These are phyloP conservation scores for Borostomias antarcticus DNA, from an alignment of 2,797 vertebrate genomes.

Conservation along the genomic window DNA sequence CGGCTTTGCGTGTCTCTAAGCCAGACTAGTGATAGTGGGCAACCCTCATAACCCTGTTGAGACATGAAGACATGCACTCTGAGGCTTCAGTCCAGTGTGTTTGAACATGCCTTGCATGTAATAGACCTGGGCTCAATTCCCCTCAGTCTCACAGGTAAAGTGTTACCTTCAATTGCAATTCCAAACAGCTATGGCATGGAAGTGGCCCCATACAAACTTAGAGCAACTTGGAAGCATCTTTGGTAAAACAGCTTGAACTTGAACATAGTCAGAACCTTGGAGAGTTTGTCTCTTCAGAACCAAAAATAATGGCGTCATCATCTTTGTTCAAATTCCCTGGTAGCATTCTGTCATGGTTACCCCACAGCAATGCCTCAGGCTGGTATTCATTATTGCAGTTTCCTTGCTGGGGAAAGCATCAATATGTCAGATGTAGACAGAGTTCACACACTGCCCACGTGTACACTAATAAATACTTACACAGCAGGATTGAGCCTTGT, in stretches of 20 bases:
- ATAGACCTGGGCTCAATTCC: not conserved
- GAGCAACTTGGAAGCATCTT: not conserved
- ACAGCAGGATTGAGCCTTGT: too few relatives aligned
- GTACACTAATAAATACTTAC: not conserved
- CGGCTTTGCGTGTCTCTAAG: too few relatives aligned
- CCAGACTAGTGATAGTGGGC: too few relatives aligned
- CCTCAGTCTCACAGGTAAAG: not conserved
- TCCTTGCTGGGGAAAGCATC: not conserved
- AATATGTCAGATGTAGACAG: not conserved
- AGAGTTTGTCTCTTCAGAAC: not conserved
- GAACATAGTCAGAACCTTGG: not conserved
- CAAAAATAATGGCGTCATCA: not conserved
- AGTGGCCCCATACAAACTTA: not conserved
- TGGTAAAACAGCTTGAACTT: not conserved
- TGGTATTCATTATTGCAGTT: slow-evolving; percentile 5
- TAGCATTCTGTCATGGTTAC: not conserved
- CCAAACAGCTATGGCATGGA: not conserved
- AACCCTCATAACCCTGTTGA: too few relatives aligned
- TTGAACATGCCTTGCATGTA: not conserved
- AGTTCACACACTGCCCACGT: not conserved
- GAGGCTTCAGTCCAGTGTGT: not conserved
- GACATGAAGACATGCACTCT: too few relatives aligned
- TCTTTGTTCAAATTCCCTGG: not conserved
- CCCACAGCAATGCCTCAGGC: not conserved
- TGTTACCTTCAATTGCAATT: not conserved